phyloP scores from a whole-genome alignment of 2,888 invertebrate species.

The Opisthograptis luteolata region DNA sequence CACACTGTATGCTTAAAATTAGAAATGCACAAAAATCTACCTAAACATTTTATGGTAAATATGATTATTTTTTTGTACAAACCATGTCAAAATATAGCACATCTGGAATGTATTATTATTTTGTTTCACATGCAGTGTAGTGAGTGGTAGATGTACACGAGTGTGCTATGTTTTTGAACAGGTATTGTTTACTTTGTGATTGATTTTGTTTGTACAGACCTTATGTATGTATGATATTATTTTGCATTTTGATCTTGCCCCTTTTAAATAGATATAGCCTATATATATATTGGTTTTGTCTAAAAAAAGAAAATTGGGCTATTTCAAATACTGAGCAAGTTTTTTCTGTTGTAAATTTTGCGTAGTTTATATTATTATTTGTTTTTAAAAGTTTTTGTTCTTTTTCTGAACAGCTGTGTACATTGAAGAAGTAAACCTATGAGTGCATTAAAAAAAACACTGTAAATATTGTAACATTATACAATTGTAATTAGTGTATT shows the following conservation, averaged over 20 bases:
- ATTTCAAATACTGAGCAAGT: neutral
- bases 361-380: neutral
- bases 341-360: neutral
- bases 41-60: no score
- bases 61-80: no score
- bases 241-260: slow-evolving; percentile 6
- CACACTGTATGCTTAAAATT: neutral
- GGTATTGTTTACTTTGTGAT: neutral
- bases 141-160: no score
- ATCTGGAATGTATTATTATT: neutral
- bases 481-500: neutral
- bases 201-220: slow-evolving; percentile 5
- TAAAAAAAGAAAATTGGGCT: no score
- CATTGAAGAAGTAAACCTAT: no score
- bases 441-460: slow-evolving; percentile 2
- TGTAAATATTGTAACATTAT: slow-evolving; percentile 18
- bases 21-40: slow-evolving; percentile 1
- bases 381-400: no score
- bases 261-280: slow-evolving; percentile 2
- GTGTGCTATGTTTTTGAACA: neutral
- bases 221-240: slow-evolving; percentile 1
- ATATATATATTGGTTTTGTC: neutral
- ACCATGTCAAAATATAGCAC: neutral
- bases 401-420: neutral
- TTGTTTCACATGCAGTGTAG: no score